Conservation (phyloP, 2,797 vertebrate species). For the Ctenochaetus hawaiiensis region DNA sequence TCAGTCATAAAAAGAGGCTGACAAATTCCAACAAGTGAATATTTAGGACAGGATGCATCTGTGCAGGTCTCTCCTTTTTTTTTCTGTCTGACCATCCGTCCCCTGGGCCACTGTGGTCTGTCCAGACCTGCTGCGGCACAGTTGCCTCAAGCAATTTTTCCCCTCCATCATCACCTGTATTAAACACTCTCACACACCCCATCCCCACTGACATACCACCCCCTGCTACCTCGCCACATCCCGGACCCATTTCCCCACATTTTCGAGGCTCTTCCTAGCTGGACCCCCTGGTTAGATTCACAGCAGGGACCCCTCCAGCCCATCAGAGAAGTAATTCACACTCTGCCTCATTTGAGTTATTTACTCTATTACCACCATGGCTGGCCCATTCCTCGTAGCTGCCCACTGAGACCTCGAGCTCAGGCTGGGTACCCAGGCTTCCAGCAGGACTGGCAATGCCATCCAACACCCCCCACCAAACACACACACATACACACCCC, state of each 20-base stretch:
- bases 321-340: slow-evolving; percentile 89
- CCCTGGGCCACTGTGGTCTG: slow-evolving; percentile 48
- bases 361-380: slow-evolving; percentile 87
- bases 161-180: slow-evolving; percentile 80
- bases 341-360: slow-evolving; percentile 89
- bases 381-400: slow-evolving; percentile 70
- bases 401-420: slow-evolving; percentile 78
- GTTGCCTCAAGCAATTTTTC: slow-evolving; percentile 61
- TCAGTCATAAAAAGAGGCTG: not conserved
- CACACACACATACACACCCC: slow-evolving; percentile 12
- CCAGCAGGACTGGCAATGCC: slow-evolving; percentile 81
- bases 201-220: slow-evolving; percentile 65
- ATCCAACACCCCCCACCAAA: slow-evolving; percentile 46
- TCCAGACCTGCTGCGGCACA: slow-evolving; percentile 70
- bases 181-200: slow-evolving; percentile 76
- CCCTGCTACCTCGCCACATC: slow-evolving; percentile 60
- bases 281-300: slow-evolving; percentile 82
- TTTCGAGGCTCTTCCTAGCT: slow-evolving; percentile 66
- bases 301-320: slow-evolving; percentile 80
- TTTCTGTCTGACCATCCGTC: slow-evolving; percentile 36
- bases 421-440: slow-evolving; percentile 77
- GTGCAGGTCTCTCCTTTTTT: slow-evolving; percentile 5
- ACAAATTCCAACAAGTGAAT: slow-evolving; percentile 30
- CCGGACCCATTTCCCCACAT: slow-evolving; percentile 70
- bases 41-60: slow-evolving; percentile 41